Evolutionary conservation across 1,140 invertebrate genomes (phyloP).

Genomic region (Drosophila gunungcola): DNA sequence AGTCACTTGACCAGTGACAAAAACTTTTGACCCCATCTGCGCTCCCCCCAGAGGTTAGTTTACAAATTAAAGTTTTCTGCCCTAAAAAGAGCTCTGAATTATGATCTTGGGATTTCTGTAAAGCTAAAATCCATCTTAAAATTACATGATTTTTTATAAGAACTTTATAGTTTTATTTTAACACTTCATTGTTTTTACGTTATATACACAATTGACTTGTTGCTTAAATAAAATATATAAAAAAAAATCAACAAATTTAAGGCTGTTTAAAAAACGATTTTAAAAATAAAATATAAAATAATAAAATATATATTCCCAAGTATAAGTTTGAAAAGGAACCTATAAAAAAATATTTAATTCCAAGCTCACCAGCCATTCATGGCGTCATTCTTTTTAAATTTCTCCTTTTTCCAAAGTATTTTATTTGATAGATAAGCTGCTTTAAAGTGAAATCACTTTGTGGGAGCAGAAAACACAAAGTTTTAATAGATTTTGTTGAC

Average conservation of each 20-base stretch:
- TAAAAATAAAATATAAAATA: not conserved
- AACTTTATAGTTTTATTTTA: too few relatives aligned
- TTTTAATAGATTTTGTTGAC: conserved; percentile 35
- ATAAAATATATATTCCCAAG: too few relatives aligned
- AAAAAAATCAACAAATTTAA: too few relatives aligned
- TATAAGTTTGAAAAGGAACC: too few relatives aligned
- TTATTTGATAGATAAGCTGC: conserved; percentile 11
- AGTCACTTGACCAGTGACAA: conserved; percentile 21
- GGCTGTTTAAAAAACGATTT: too few relatives aligned
- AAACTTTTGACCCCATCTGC: conserved; percentile 15
- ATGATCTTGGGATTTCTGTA: not conserved
- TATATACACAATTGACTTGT: too few relatives aligned
- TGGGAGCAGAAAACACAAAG: not conserved
- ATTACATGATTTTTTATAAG: too few relatives aligned
- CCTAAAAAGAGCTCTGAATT: not conserved
- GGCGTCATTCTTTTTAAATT: not conserved
- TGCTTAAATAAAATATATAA: too few relatives aligned
- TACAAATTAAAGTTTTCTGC: not conserved
- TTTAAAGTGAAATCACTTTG: conserved; percentile 22
- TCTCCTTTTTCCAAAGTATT: conserved; percentile 1
- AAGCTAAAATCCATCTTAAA: too few relatives aligned
- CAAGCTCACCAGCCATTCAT: not conserved
- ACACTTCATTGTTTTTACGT: too few relatives aligned
- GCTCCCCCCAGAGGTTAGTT: not conserved
- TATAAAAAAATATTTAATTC: not conserved